These are phyloP conservation scores for Cephonodes hylas DNA, from an alignment of 2,888 invertebrate species.

Conservation along the genomic window DNA sequence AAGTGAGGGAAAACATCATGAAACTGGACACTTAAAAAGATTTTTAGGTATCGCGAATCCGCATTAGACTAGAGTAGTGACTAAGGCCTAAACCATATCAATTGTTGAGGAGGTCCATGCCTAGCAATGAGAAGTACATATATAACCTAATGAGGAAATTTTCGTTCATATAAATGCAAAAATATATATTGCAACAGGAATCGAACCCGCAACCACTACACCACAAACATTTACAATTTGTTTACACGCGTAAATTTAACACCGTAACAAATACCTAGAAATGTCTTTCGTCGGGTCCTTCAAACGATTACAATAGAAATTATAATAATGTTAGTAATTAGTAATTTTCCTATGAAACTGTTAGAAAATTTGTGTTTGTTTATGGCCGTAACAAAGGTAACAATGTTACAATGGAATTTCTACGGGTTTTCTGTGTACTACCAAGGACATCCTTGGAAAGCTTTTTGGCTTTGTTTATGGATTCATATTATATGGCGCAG, in stretches of 20 bases:
- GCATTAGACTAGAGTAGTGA: too few species aligned
- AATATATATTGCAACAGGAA: too few species aligned
- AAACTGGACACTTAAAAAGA: too few species aligned
- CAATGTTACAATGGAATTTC: conserved; percentile 6
- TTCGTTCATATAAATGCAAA: too few species aligned
- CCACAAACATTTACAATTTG: not conserved
- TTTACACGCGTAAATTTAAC: not conserved
- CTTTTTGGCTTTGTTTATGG: not conserved
- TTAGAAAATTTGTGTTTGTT: conserved; percentile 19
- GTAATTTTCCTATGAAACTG: conserved; percentile 18
- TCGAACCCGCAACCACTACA: too few species aligned
- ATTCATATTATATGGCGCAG: not conserved
- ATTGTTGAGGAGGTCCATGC: too few species aligned
- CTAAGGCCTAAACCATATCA: too few species aligned
- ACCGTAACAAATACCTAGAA: not conserved
- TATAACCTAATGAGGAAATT: too few species aligned
- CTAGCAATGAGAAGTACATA: too few species aligned
- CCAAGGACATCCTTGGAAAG: not conserved
- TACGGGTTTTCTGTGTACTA: not conserved
- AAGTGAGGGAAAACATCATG: too few species aligned
- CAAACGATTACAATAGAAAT: not conserved
- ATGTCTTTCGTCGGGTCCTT: not conserved
- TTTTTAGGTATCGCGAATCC: too few species aligned
- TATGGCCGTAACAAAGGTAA: conserved; percentile 22
- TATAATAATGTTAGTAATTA: conserved; percentile 19